phyloP scores from a whole-genome alignment of 1,140 invertebrate species.

The Drosophila truncata region DNA sequence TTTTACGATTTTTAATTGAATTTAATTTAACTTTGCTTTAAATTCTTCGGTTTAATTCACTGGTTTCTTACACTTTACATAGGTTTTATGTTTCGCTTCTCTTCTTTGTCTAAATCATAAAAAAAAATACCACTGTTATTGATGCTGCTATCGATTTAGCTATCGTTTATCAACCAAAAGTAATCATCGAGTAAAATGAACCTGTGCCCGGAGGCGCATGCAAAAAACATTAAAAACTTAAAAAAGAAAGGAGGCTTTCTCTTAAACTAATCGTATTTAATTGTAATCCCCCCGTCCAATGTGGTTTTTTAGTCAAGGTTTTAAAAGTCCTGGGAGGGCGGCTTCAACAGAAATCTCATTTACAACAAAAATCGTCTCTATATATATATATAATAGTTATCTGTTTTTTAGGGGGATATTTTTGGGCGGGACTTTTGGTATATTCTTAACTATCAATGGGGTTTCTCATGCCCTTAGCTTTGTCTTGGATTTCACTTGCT shows the following conservation, averaged over 20 bases:
- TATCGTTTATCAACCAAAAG: slow-evolving; percentile 17
- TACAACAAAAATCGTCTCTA: slow-evolving; percentile 70
- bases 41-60: slow-evolving; percentile 60
- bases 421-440: slow-evolving; percentile 38
- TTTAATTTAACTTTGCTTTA: slow-evolving; percentile 37
- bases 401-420: slow-evolving; percentile 1
- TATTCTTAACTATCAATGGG: slow-evolving; percentile 15
- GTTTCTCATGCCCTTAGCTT: slow-evolving; percentile 22
- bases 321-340: slow-evolving; percentile 45
- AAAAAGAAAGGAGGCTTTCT: slow-evolving; percentile 13
- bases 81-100: slow-evolving; percentile 25
- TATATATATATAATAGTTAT: slow-evolving; percentile 5
- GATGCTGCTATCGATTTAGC: not conserved
- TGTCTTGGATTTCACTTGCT: slow-evolving; percentile 50
- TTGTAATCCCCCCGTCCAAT: slow-evolving; percentile 11
- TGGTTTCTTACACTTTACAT: slow-evolving; percentile 48
- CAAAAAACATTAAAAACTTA: slow-evolving; percentile 37
- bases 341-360: slow-evolving; percentile 45
- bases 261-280: slow-evolving; percentile 20
- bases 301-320: slow-evolving; percentile 59
- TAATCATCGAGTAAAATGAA: slow-evolving; percentile 36
- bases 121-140: slow-evolving; percentile 19
- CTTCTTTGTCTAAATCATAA: slow-evolving; percentile 59
- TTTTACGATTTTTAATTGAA: not conserved
- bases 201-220: slow-evolving; percentile 13